These are phyloP conservation scores for Lasioglossum malachurum DNA, from an alignment of 2,888 invertebrate species.

Conservation along the genomic window DNA sequence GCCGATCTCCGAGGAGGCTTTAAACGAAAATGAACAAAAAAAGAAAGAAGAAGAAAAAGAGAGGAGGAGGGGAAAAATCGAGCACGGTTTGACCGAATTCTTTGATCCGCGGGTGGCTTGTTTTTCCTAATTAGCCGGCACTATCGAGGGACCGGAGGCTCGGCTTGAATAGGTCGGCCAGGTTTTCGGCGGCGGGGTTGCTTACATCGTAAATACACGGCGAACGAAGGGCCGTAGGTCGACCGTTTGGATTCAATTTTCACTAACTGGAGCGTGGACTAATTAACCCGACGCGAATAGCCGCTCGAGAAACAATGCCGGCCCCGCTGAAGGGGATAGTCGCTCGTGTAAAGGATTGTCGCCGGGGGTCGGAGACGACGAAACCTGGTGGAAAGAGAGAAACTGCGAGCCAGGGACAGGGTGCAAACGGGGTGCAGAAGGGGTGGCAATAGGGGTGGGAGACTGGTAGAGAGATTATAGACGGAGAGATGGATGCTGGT, in stretches of 20 bases:
- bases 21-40: not conserved
- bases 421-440: not conserved
- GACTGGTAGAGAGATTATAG: slow-evolving; percentile 7
- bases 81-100: slow-evolving; percentile 22
- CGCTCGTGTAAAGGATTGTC: slow-evolving; percentile 39
- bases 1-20: not conserved
- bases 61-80: not conserved
- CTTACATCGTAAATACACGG: slow-evolving; percentile 63
- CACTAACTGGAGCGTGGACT: slow-evolving; percentile 82
- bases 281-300: slow-evolving; percentile 81
- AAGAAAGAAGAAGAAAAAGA: not conserved
- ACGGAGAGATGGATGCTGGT: slow-evolving; percentile 25
- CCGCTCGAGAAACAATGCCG: slow-evolving; percentile 74
- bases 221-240: slow-evolving; percentile 57
- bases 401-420: not conserved
- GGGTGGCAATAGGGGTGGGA: not conserved
- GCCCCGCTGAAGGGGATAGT: slow-evolving; percentile 52
- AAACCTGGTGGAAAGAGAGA: slow-evolving; percentile 1
- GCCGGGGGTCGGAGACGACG: slow-evolving; percentile 22
- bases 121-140: slow-evolving; percentile 48
- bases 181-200: slow-evolving; percentile 43
- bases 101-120: slow-evolving; percentile 11
- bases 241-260: slow-evolving; percentile 80
- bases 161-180: slow-evolving; percentile 26
- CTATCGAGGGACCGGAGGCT: slow-evolving; percentile 25